Base-by-base conservation (phyloP, 2,113 vertebrate genomes). In the Origma solitaria region DNA sequence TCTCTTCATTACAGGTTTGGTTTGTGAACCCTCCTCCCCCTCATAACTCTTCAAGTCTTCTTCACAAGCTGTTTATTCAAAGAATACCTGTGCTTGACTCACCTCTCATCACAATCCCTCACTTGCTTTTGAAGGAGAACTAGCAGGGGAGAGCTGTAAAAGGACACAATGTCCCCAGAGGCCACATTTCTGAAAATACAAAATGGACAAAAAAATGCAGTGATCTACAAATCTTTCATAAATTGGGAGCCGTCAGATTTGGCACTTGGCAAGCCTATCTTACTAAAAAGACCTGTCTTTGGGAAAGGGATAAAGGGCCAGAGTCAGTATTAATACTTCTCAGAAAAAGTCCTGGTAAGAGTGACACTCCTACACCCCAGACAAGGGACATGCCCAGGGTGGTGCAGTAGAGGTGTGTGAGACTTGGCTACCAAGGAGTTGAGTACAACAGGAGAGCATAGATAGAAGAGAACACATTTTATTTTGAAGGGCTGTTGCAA, bases 1-100 rank as follows among this genome's bases (percentile, higher is more conserved):
- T 33, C 42, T 85, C 87, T 86, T 96, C 51, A 93, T 90, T 94
- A 90, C 68, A 81, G 51, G 76, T 93, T 90, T 91, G 13, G 51
- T 70, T 93, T 83, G 33, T 37, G 56, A 66, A 73, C 47, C 71
- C 68, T 90, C 92, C 96, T 93, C 86, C 91, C 64, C 7, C 77
- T 90, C 91, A 62, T 62, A 90, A 94, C 33, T 92, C 94, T 86
- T 95, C 44, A 54, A 90, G 64, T 31, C 68, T 78, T 89, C 53
- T 86, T 86, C 44, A 73, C n/a, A 90, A 91, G 71, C 75, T 91
- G 91, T 88, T 92, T 93, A 65, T 44, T 56, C 50, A 88, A 70
- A 87, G 37, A 69, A 62, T 56, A 84, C 27, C 68, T 81, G 18
- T 4, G 3, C 35, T 64, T 94, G 35, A 54, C n/a, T 65, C 33